Evolutionary conservation across 2,888 invertebrate genomes (phyloP), one percentile per base, ranked within the genome.

Genomic region (Agrypnus murinus): DNA sequence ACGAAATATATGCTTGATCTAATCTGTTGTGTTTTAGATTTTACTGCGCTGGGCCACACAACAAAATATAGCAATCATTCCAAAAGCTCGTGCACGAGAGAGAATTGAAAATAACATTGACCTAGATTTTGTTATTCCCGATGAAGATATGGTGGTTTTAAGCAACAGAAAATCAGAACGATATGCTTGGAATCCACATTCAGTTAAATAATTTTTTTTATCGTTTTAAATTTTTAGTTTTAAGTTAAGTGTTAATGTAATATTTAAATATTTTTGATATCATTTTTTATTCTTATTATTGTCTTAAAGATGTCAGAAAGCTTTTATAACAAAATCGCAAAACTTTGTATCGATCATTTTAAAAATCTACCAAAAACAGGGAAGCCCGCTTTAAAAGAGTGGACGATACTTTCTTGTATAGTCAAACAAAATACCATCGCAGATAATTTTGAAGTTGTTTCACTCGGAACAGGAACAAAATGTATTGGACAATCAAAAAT

Each of bases 401-500:
- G 97, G 96, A 96, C 96, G 1, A 90, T 95, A 15, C 82, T 97
- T 32, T 91, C 95, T 0, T 92, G 92, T 73, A 87, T 97, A 46
- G 87, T 95, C 10, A 83, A 89, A 81, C 86, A 87, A 77, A 84
- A 91, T 60, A 77, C 74, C 58, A 82, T 74, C 45, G 67, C 59
- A 9, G 78, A 84, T 50, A 77, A 80, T 5, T 77, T 86, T 38
- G 87, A 90, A 81, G 90, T 96, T 2, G 91, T 96, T 25, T 89
- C 96, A n/a, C 83, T 97, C 63, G 96, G 95, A 1, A 95, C 95
- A 1, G 98, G 98, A 0, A 93, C 97, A 0, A 98, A 97, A 87
- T 98, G 97, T 84, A 89, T 98, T 73, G 96, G 97, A 0, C 87
- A 89, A 65, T 85, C 86, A 2, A 90, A 91, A 83, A 87, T 93